Base-by-base conservation (phyloP, 2,797 vertebrate genomes). In the Microcaecilia unicolor region DNA sequence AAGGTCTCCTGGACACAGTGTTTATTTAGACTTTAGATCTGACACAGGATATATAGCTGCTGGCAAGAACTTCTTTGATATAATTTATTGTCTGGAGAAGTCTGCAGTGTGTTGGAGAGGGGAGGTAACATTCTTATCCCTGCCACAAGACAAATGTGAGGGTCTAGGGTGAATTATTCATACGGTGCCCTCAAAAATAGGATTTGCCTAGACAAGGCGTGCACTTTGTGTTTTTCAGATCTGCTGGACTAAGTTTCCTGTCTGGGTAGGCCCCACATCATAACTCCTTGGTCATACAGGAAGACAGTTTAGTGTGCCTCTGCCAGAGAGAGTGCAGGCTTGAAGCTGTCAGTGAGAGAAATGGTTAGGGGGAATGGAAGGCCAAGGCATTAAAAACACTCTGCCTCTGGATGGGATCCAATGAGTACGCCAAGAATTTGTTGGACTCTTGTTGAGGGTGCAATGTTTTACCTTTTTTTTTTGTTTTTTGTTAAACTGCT, bases 161-260 rank as follows among this genome's bases (percentile, higher is more conserved):
- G n/a, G 64, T 48, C 44, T 55, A 49, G 31, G n/a, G 43, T 67
- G 65, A 61, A 70, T n/a, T n/a, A n/a, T 70, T 55, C 65, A 58
- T 55, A 19, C 46, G 41, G 18, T 33, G 65, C 55, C 55, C 69
- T 66, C 65, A 58, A 58, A 60, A 48, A 47, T 60, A 61, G 43
- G 56, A 61, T 61, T 65, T 65, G 64, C 63, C 49, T 63, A 61
- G 58, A 51, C 58, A 44, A n/a, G n/a, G 54, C 67, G 51, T 54
- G 28, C 48, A 31, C 41, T 44, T 49, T 1, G 15, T 28, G 34
- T 51, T 47, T 62, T 72, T n/a, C 46, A 14, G 58, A 37, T 67
- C 57, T 47, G 35, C 52, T 43, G 31, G 26, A n/a, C 37, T n/a
- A n/a, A n/a, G n/a, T n/a, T n/a, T n/a, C n/a, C n/a, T 30, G 25